These are phyloP conservation scores for Genyomyrus donnyi DNA, from an alignment of 2,113 vertebrate species.

Conservation along the genomic window DNA sequence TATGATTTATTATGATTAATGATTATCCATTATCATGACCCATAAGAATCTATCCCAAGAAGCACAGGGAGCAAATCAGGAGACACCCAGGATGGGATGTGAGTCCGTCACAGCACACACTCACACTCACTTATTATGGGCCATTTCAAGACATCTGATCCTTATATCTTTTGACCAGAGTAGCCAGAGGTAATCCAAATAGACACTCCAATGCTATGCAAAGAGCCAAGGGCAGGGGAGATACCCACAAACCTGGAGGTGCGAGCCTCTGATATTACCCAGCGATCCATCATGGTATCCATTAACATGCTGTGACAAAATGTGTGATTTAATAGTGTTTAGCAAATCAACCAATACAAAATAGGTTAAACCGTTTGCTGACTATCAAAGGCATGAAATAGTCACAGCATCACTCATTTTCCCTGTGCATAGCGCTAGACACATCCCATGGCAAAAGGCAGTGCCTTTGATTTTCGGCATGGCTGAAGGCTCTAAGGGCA, in stretches of 20 bases:
- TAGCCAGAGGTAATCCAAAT: not conserved
- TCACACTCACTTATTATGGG: not conserved
- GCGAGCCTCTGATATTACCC: not conserved
- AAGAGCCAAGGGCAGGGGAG: not conserved
- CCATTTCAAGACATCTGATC: not conserved
- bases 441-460: not conserved
- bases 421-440: not conserved
- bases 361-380: not conserved
- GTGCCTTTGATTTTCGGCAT: not conserved
- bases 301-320: not conserved
- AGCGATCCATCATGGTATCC: not conserved
- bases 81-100: not conserved
- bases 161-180: not conserved
- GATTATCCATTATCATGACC: not conserved
- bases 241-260: not conserved
- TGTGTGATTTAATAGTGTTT: not conserved
- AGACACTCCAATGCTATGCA: not conserved
- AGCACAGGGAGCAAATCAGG: not conserved
- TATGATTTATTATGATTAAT: not conserved
- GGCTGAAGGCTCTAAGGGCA: not conserved
- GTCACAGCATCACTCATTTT: not conserved
- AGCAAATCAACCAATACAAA: not conserved
- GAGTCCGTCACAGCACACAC: not conserved
- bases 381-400: not conserved
- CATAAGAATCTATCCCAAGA: not conserved